Conservation (phyloP, 2,797 vertebrate species). For the Onychomys torridus region DNA sequence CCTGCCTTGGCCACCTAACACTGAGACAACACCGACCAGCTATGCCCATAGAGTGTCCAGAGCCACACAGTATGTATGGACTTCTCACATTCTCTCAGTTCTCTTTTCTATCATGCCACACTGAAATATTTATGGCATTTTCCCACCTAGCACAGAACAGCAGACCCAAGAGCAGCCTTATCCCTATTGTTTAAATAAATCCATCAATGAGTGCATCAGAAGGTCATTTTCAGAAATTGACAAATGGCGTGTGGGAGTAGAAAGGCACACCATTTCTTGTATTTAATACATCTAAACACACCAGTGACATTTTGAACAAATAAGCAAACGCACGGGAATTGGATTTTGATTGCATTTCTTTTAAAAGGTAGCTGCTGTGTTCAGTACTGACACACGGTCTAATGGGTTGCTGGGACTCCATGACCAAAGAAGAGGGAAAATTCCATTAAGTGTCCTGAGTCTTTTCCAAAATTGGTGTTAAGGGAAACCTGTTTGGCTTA, state of each 20-base stretch:
- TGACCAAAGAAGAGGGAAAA: slow-evolving; percentile 47
- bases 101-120: not conserved
- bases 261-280: not conserved
- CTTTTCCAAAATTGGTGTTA: slow-evolving; percentile 39
- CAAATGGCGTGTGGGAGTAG: not conserved
- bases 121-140: not conserved
- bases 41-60: not conserved
- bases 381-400: not conserved
- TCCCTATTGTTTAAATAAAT: not conserved
- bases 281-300: not conserved
- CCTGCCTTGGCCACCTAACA: not conserved
- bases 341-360: slow-evolving; percentile 39
- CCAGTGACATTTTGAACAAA: not conserved
- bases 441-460: slow-evolving; percentile 20
- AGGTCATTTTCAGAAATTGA: slow-evolving; percentile 47
- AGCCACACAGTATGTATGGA: not conserved
- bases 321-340: slow-evolving; percentile 22
- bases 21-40: not conserved
- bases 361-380: slow-evolving; percentile 14
- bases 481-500: slow-evolving; percentile 39
- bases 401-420: not conserved
- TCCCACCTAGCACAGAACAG: not conserved
- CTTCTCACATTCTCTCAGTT: not conserved
- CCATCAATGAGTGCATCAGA: not conserved
- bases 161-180: not conserved